phyloP scores from a whole-genome alignment of 1,140 invertebrate species.

The Hormaphis cornu region DNA sequence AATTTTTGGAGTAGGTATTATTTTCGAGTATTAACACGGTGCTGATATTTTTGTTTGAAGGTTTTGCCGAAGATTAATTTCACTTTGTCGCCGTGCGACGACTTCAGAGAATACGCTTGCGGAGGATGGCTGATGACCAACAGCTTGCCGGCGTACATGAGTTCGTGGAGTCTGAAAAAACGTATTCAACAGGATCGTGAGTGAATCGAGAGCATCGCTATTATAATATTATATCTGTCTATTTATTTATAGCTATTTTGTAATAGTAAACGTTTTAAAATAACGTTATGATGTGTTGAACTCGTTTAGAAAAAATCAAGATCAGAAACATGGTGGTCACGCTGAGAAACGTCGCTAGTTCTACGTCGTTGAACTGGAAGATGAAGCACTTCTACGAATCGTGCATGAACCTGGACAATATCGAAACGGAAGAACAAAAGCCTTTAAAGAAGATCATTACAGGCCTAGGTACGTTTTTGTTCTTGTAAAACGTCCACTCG shows the following conservation, averaged over 20 bases:
- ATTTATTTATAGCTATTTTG: neutral
- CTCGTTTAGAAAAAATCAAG: constrained; percentile 34
- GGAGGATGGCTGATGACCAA: constrained; percentile 46
- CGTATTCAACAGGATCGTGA: constrained; percentile 40
- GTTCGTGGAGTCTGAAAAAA: constrained; percentile 40
- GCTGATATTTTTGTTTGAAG: constrained; percentile 37
- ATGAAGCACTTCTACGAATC: constrained; percentile 43
- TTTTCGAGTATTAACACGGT: neutral
- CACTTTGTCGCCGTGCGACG: constrained; percentile 46
- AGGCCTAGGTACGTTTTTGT: constrained; percentile 38
- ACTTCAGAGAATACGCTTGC: constrained; percentile 52
- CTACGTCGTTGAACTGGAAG: constrained; percentile 40
- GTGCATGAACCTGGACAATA: constrained; percentile 42
- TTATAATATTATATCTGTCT: too few species aligned
- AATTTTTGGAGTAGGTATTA: neutral
- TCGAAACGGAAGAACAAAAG: constrained; percentile 41
- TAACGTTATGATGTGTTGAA: neutral
- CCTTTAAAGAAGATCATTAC: constrained; percentile 41
- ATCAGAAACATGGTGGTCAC: constrained; percentile 23
- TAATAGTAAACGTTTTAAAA: neutral
- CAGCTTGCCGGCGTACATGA: constrained; percentile 40
- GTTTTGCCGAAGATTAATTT: constrained; percentile 47
- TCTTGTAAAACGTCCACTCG: too few species aligned
- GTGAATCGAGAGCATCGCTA: constrained; percentile 17
- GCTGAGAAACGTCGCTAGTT: constrained; percentile 6